Conservation (phyloP, 2,888 invertebrate species). For the Leptinotarsa haldemani region DNA sequence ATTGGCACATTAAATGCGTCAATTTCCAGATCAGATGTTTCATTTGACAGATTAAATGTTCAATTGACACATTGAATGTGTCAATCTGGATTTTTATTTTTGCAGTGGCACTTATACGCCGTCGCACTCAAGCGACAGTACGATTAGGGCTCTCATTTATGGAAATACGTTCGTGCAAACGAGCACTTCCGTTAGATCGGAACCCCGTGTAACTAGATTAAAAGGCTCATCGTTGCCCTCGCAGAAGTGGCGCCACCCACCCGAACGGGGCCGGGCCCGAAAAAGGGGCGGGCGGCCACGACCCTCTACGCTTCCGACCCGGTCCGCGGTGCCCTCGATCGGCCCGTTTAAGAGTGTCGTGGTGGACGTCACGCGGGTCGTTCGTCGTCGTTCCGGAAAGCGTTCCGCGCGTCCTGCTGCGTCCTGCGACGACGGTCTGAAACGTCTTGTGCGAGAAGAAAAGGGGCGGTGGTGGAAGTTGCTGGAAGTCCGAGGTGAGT, state of each 20-base stretch:
- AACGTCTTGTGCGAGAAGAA: not conserved
- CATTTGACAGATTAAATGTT: too few species aligned
- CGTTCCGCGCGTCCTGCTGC: constrained; percentile 32
- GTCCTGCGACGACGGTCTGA: not conserved
- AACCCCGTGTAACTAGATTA: not conserved
- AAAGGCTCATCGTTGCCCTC: not conserved
- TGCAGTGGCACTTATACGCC: too few species aligned
- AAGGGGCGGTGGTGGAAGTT: not conserved
- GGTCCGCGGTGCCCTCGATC: constrained; percentile 48
- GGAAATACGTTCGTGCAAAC: not conserved
- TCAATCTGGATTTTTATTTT: too few species aligned
- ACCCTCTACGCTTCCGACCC: constrained; percentile 51
- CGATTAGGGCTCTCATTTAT: too few species aligned
- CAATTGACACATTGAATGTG: too few species aligned
- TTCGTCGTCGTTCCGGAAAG: constrained; percentile 42
- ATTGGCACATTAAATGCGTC: too few species aligned
- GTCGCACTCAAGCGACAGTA: too few species aligned
- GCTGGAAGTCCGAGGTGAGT: not conserved
- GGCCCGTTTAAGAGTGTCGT: constrained; percentile 47
- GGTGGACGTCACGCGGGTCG: constrained; percentile 48
- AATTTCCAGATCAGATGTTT: too few species aligned
- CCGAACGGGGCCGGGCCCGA: constrained; percentile 42
- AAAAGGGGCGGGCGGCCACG: constrained; percentile 53
- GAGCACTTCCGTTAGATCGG: not conserved
- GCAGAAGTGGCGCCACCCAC: not conserved